Evolutionary conservation across 2,113 vertebrate species (phyloP).

Genomic region (Castor canadensis): DNA sequence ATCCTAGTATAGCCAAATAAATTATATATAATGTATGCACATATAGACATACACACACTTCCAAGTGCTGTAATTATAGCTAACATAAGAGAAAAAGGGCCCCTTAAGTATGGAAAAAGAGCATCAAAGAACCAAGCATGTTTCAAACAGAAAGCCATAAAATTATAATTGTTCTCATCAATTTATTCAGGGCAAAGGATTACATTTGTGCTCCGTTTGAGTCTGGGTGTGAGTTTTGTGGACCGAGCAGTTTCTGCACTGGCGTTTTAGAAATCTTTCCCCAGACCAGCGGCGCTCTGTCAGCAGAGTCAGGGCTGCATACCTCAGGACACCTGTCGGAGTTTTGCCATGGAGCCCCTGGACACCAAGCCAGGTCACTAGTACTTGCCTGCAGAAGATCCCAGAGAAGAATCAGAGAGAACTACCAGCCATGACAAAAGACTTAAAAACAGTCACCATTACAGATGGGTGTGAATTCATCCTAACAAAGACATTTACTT

Average conservation of each 20-base stretch:
- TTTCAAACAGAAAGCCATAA: not conserved
- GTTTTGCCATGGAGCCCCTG: not conserved
- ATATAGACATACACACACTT: too few relatives aligned
- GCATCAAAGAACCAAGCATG: not conserved
- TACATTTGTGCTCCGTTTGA: not conserved
- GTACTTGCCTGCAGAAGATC: not conserved
- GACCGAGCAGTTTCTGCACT: not conserved
- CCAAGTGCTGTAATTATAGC: not conserved
- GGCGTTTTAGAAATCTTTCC: not conserved
- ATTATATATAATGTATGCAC: too few relatives aligned
- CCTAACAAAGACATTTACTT: constrained; percentile 16
- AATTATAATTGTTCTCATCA: not conserved
- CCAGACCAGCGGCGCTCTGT: not conserved
- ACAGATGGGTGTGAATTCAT: constrained; percentile 6
- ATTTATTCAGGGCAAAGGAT: not conserved
- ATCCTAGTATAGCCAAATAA: too few relatives aligned
- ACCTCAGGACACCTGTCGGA: not conserved
- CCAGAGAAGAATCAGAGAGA: not conserved
- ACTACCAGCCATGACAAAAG: not conserved
- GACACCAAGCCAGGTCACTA: not conserved
- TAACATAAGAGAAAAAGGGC: not conserved
- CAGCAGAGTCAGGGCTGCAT: not conserved
- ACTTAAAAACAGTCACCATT: constrained; percentile 12
- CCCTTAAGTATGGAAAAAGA: not conserved
- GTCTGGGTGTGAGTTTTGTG: not conserved